These are phyloP conservation scores for Coleophora flavipennella DNA, from an alignment of 2,888 invertebrate species.

Conservation along the genomic window DNA sequence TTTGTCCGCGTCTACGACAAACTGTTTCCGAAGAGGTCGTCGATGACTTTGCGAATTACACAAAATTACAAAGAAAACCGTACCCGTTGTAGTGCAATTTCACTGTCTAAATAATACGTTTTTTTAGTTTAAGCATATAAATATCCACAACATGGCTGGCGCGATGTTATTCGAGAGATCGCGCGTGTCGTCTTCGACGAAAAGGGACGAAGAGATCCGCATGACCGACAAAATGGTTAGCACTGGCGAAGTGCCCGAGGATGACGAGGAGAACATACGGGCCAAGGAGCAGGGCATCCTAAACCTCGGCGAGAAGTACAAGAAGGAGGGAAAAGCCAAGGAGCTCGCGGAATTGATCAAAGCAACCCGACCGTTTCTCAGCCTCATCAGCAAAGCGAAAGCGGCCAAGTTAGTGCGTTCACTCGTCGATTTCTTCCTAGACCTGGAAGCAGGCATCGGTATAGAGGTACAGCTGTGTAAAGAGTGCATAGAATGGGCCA, in stretches of 20 bases:
- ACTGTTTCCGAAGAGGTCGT: slow-evolving; percentile 66
- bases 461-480: slow-evolving; percentile 94
- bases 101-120: slow-evolving; percentile 47
- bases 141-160: slow-evolving; percentile 84
- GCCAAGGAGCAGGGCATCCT: slow-evolving; percentile 95
- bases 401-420: slow-evolving; percentile 98
- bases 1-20: slow-evolving; percentile 59
- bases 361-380: slow-evolving; percentile 95
- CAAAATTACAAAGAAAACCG: slow-evolving; percentile 69
- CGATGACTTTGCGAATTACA: slow-evolving; percentile 72
- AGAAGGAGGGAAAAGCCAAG: slow-evolving; percentile 94
- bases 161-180: slow-evolving; percentile 91
- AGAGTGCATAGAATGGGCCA: slow-evolving; percentile 99
- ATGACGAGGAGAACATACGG: slow-evolving; percentile 92
- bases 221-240: slow-evolving; percentile 84
- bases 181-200: slow-evolving; percentile 81
- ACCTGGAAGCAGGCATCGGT: slow-evolving; percentile 96
- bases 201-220: slow-evolving; percentile 82
- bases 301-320: slow-evolving; percentile 92
- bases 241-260: slow-evolving; percentile 82
- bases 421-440: slow-evolving; percentile 97
- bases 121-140: slow-evolving; percentile 61
- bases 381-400: slow-evolving; percentile 97
- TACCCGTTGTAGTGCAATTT: slow-evolving; percentile 52
- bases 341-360: slow-evolving; percentile 94